phyloP scores from a whole-genome alignment of 2,113 vertebrate genomes.

The Ceyx melanurus region DNA sequence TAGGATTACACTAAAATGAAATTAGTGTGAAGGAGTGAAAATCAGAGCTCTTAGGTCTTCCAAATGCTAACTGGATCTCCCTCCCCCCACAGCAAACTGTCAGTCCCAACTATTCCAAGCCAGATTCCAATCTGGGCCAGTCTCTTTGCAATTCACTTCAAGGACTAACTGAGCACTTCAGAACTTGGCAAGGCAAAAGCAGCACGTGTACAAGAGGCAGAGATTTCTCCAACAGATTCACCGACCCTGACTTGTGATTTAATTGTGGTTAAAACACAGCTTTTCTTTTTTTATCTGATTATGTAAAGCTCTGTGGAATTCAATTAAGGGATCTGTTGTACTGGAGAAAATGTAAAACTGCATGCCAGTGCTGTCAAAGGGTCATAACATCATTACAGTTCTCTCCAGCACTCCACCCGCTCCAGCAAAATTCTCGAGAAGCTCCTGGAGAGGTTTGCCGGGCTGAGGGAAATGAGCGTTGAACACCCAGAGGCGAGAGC shows the following conservation, averaged over 20 bases:
- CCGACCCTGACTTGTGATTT: neutral
- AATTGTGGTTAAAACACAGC: neutral
- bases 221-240: neutral
- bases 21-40: neutral
- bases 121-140: neutral
- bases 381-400: neutral
- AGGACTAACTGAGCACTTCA: neutral
- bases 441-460: neutral
- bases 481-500: neutral
- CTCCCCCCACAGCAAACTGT: neutral
- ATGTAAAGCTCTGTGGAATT: neutral
- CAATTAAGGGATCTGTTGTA: neutral
- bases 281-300: neutral
- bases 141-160: neutral
- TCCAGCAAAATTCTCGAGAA: neutral
- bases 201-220: conserved; percentile 1
- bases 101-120: neutral
- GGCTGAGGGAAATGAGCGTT: neutral
- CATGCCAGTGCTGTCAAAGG: neutral
- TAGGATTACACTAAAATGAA: neutral
- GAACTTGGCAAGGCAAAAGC: neutral
- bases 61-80: neutral
- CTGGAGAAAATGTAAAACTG: neutral
- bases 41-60: neutral
- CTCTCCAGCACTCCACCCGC: neutral